Evolutionary conservation across 2,113 vertebrate genomes (phyloP), one percentile per base, ranked within the genome.

Genomic region (Bettongia penicillata): DNA sequence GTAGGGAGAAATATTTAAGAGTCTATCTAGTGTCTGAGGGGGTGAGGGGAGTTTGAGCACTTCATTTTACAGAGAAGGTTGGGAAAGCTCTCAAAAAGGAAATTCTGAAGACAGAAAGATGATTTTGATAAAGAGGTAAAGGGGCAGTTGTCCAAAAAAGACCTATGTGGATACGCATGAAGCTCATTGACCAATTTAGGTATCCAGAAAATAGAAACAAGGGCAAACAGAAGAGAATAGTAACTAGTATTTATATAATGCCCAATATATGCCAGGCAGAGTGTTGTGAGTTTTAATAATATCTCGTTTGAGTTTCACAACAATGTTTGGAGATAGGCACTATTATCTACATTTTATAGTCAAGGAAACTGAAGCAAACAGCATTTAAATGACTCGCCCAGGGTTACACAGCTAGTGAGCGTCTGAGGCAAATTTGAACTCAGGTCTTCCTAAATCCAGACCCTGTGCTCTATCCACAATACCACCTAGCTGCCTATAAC

Each of bases 281-380:
- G 24, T 53, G 89, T 12, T 53, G 94, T 93, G 53, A n/a, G 43
- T 8, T 91, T 84, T 68, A 6, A 9, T 92, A 57, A 57, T 25
- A 95, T 91, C 93, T 91, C 61, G 43, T 14, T 95, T 93, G 28
- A 68, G 31, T 19, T n/a, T 48, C n/a, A 77, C 16, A 93, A 61
- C 25, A 51, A 89, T 47, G 31, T 8, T 26, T 53, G 23, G 1
- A 57, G 55, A 9, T 57, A 91, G 24, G 22, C 51, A 53, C 11
- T 52, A 92, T 90, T 77, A 94, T 57, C 48, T 55, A 55, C 26
- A 53, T 50, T 93, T 96, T 94, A 91, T 92, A 92, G 93, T 91
- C 12, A 52, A 49, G 55, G 77, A 91, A 31, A 84, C 0, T 89
- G 61, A 53, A 22, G 26, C 37, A 23, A 53, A 57, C 47, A 89